Conservation (phyloP, 1,140 invertebrate genomes). For the Lycorma delicatula region DNA sequence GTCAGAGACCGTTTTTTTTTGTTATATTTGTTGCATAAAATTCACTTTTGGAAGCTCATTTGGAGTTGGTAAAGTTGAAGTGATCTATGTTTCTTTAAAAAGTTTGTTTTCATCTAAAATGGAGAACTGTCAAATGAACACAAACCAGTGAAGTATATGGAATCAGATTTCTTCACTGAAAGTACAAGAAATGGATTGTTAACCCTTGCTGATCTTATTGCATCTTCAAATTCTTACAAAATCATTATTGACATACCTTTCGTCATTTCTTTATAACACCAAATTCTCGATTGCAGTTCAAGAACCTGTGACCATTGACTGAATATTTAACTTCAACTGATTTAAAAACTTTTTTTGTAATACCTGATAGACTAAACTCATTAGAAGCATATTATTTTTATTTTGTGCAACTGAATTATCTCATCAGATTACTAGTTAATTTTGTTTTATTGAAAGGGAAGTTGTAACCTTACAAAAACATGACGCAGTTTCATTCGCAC, state of each 20-base stretch:
- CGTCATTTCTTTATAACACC: background rate
- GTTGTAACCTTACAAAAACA: constrained; percentile 14
- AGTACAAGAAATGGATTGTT: background rate
- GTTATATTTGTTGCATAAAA: background rate
- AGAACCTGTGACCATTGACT: background rate
- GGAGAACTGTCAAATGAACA: background rate
- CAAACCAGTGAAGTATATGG: background rate
- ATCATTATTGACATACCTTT: background rate
- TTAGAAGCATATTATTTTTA: background rate
- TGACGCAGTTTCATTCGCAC: constrained; percentile 12
- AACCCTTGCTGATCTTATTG: background rate
- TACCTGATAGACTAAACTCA: background rate
- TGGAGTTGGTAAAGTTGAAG: background rate
- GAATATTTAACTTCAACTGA: background rate
- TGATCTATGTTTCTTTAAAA: background rate
- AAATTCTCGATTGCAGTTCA: background rate
- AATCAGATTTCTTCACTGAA: background rate
- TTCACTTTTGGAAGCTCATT: background rate
- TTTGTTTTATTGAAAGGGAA: constrained; percentile 1
- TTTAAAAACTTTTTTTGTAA: background rate
- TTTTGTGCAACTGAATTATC: constrained; percentile 16
- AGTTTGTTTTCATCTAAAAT: background rate
- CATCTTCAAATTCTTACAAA: background rate
- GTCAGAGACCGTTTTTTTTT: background rate
- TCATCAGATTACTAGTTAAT: constrained; percentile 3